phyloP scores from a whole-genome alignment of 2,113 vertebrate genomes.

The Anolis sagrei region DNA sequence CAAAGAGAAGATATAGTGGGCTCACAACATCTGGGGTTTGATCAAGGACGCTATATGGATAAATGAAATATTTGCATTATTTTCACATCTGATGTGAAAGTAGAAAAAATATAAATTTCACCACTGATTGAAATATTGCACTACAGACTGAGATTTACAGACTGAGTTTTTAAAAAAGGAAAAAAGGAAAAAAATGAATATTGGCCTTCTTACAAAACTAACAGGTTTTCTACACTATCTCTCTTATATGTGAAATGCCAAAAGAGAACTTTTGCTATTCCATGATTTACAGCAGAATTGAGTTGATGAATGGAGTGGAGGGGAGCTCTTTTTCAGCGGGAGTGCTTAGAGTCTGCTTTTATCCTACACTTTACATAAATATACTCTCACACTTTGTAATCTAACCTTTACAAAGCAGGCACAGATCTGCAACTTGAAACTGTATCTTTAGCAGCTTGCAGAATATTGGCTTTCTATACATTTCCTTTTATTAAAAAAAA shows the following conservation, averaged over 20 bases:
- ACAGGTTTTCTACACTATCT: neutral
- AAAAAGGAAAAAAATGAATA: neutral
- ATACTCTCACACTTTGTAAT: slow-evolving; percentile 3
- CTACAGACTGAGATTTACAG: neutral
- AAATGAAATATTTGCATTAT: neutral
- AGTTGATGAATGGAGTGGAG: neutral
- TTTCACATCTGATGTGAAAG: neutral
- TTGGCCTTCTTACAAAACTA: neutral
- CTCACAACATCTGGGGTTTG: neutral
- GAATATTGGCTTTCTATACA: slow-evolving; percentile 8
- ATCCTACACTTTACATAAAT: slow-evolving; percentile 17
- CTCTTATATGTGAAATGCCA: neutral
- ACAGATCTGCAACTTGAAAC: neutral
- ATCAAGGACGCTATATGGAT: neutral
- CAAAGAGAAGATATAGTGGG: neutral
- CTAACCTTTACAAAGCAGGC: slow-evolving; percentile 1
- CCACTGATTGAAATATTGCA: neutral
- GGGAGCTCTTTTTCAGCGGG: neutral
- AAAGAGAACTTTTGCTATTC: neutral
- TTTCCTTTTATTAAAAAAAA: neutral
- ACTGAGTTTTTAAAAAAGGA: neutral
- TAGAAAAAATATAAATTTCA: neutral
- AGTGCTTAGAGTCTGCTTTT: slow-evolving; percentile 10
- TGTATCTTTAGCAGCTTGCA: slow-evolving; percentile 3
- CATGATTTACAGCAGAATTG: neutral